A percentile compares a stretch with the other conserved stretches of the same genome.
Evolutionary conservation across 2,888 invertebrate genomes (phyloP).

Genomic region (Helicoverpa assulta): DNA sequence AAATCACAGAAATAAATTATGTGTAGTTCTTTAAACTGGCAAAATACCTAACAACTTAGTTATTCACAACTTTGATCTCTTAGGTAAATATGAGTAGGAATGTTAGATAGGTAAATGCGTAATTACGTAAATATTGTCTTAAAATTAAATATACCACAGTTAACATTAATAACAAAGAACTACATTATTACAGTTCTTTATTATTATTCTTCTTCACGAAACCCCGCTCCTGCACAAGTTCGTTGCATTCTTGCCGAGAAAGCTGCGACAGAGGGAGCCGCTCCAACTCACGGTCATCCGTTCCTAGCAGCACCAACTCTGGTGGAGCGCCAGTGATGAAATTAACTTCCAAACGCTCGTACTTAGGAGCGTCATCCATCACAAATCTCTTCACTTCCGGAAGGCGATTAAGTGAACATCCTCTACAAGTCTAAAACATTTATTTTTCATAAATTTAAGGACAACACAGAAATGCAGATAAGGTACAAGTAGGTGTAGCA

Average conservation of each 20-base stretch:
- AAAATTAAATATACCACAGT: conserved; percentile 27
- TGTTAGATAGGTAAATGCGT: conserved; percentile 46
- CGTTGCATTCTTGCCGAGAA: conserved; percentile 92
- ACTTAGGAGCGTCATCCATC: conserved; percentile 92
- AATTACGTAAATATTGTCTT: conserved; percentile 21
- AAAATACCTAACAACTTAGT: conserved; percentile 10
- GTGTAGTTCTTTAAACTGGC: not conserved
- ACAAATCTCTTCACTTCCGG: conserved; percentile 92
- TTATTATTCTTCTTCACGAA: conserved; percentile 85
- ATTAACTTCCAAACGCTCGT: conserved; percentile 91
- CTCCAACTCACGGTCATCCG: conserved; percentile 91
- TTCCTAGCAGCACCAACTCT: conserved; percentile 91
- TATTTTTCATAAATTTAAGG: not conserved
- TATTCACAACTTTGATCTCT: conserved; percentile 34
- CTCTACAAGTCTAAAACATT: conserved; percentile 92
- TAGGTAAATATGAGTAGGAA: conserved; percentile 43
- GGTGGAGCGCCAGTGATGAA: conserved; percentile 92
- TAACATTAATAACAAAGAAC: not conserved
- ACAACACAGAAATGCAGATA: not conserved
- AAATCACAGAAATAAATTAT: conserved; percentile 9
- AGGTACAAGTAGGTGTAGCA: not conserved
- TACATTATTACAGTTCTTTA: conserved; percentile 70
- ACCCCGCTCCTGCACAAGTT: conserved; percentile 91
- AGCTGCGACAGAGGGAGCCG: conserved; percentile 90
- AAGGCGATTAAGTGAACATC: conserved; percentile 92